phyloP scores from a whole-genome alignment of 2,888 invertebrate genomes.

The Empis stercorea region DNA sequence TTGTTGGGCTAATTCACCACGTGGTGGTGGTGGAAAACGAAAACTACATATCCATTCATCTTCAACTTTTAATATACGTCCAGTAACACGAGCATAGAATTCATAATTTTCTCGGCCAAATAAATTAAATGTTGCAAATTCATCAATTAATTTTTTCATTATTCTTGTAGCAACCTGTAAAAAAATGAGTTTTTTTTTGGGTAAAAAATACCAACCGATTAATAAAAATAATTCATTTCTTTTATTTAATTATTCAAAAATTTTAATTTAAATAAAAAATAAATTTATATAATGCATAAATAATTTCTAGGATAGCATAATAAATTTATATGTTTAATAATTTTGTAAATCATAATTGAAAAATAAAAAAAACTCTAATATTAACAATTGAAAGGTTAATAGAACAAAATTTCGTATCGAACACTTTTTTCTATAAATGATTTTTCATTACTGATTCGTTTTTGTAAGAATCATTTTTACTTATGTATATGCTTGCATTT shows the following conservation, averaged over 20 bases:
- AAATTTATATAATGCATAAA: too few species aligned
- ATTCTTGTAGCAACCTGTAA: conserved; percentile 82
- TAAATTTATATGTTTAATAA: not conserved
- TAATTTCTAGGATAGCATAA: not conserved
- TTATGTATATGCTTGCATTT: too few species aligned
- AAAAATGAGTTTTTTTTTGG: not conserved
- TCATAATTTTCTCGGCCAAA: conserved; percentile 92
- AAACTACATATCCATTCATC: conserved; percentile 95
- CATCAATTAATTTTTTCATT: conserved; percentile 94
- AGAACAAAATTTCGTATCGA: too few species aligned
- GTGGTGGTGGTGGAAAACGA: conserved; percentile 65
- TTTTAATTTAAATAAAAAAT: not conserved
- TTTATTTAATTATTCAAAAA: not conserved
- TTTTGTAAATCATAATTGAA: too few species aligned
- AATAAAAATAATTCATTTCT: too few species aligned
- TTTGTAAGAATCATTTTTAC: too few species aligned
- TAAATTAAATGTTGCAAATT: conserved; percentile 89
- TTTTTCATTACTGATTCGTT: too few species aligned
- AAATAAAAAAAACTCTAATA: too few species aligned
- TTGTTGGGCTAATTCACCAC: conserved; percentile 49
- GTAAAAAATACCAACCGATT: not conserved
- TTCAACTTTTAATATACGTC: conserved; percentile 79
- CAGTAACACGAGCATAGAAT: conserved; percentile 89
- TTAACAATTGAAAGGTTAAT: too few species aligned
- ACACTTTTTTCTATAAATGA: too few species aligned